These are phyloP conservation scores for Rattus norvegicus DNA, from an alignment of 2,113 vertebrate species.

Conservation along the genomic window DNA sequence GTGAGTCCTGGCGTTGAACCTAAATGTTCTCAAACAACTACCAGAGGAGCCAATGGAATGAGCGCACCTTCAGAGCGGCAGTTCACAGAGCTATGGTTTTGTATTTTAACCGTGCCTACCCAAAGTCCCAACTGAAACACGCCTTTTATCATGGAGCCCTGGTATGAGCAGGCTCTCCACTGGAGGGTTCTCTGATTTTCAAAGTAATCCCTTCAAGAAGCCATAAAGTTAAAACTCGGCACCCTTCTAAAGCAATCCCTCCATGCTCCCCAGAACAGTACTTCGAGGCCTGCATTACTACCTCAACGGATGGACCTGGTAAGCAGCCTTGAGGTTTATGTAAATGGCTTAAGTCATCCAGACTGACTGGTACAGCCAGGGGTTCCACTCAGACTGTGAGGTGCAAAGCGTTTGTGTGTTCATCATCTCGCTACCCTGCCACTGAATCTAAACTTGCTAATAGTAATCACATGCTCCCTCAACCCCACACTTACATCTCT, in stretches of 20 bases:
- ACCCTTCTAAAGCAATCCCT: not conserved
- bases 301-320: not conserved
- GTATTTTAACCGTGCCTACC: not conserved
- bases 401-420: not conserved
- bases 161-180: not conserved
- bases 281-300: not conserved
- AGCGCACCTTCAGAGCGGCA: not conserved
- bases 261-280: not conserved
- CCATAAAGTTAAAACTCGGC: not conserved
- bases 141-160: not conserved
- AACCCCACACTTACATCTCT: not conserved
- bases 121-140: slow-evolving; percentile 32
- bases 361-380: not conserved
- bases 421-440: not conserved
- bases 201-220: not conserved
- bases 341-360: not conserved
- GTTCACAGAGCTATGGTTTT: not conserved
- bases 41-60: not conserved
- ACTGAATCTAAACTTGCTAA: slow-evolving; percentile 24
- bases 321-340: not conserved
- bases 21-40: not conserved
- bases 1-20: not conserved
- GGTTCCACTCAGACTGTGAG: slow-evolving; percentile 22
- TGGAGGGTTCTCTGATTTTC: slow-evolving; percentile 16
- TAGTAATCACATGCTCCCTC: not conserved